These are phyloP conservation scores for Ectobius pallidus DNA, from an alignment of 2,888 invertebrate species.

Conservation along the genomic window DNA sequence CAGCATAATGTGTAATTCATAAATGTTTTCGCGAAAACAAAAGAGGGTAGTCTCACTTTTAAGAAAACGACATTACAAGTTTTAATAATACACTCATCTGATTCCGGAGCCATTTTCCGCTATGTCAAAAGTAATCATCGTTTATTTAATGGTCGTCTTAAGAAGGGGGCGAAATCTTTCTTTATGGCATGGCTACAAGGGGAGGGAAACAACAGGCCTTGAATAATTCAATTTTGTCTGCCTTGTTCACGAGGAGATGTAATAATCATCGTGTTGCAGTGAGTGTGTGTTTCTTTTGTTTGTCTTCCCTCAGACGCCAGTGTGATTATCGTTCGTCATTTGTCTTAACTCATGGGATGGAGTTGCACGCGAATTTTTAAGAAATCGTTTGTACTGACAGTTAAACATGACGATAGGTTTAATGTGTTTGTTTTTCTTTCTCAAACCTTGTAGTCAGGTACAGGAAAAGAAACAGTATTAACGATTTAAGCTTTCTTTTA, in stretches of 20 bases:
- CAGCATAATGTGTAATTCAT: background rate
- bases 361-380: background rate
- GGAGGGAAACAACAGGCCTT: background rate
- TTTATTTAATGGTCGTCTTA: slow-evolving; percentile 10
- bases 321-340: background rate
- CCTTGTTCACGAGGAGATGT: slow-evolving; percentile 8
- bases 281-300: slow-evolving; percentile 2
- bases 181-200: background rate
- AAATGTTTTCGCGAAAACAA: background rate
- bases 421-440: too few relatives aligned
- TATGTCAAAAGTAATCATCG: slow-evolving; percentile 9
- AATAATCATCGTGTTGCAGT: slow-evolving; percentile 5
- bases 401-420: too few relatives aligned
- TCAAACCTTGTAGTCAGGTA: too few relatives aligned
- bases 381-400: too few relatives aligned
- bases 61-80: background rate
- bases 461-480: too few relatives aligned
- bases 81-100: slow-evolving; percentile 2
- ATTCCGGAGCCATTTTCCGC: slow-evolving; percentile 5
- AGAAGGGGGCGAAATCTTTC: slow-evolving; percentile 8
- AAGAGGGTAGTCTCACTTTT: background rate
- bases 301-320: background rate
- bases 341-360: background rate
- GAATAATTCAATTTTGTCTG: slow-evolving; percentile 14
- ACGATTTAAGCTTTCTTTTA: too few relatives aligned